Conservation (phyloP, 2,113 vertebrate genomes). For the Mesoclemmys tuberculata region DNA sequence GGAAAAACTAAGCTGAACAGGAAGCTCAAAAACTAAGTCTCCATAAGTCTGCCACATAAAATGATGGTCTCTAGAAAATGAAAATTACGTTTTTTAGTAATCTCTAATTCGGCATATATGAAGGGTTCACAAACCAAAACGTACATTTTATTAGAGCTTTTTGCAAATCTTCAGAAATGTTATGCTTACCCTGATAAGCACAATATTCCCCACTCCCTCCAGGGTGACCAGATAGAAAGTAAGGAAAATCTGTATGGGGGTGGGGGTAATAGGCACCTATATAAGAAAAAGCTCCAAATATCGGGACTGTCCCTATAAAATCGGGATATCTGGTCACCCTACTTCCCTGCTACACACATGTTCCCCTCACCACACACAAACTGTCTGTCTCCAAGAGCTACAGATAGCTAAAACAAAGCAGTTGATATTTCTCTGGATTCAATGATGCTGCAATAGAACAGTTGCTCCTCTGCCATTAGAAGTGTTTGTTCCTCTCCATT, state of each 20-base stretch:
- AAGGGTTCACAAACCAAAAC: neutral
- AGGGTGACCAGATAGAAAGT: too few relatives aligned
- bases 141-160: neutral
- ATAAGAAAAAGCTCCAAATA: too few relatives aligned
- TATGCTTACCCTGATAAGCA: neutral
- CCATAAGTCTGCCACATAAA: too few relatives aligned
- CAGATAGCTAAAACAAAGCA: neutral
- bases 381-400: neutral
- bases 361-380: neutral
- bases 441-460: neutral
- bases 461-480: rapidly evolving
- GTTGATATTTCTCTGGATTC: rapidly evolving
- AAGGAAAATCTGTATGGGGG: too few relatives aligned
- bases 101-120: neutral
- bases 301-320: too few relatives aligned
- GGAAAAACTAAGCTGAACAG: neutral
- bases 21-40: neutral
- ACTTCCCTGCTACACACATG: too few relatives aligned
- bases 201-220: neutral
- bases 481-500: neutral
- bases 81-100: neutral
- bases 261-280: too few relatives aligned
- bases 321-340: neutral
- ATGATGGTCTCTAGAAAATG: neutral
- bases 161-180: neutral